Conservation (phyloP, 2,113 vertebrate species). For the Emydocephalus ijimae region DNA sequence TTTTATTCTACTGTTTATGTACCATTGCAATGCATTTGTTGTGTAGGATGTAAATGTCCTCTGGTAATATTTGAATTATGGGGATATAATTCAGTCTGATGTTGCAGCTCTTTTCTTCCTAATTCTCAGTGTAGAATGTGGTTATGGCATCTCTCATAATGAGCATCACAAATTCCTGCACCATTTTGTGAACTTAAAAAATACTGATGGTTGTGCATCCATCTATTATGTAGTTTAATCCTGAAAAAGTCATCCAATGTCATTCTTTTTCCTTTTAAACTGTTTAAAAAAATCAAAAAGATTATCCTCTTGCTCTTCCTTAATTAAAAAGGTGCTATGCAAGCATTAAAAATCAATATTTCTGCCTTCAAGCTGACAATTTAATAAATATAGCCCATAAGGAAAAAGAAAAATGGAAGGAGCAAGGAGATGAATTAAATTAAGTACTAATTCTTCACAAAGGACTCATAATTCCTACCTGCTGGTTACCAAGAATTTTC, state of each 20-base stretch:
- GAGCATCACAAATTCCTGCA: not conserved
- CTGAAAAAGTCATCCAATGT: not conserved
- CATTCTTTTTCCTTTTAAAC: not conserved
- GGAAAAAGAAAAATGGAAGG: not conserved
- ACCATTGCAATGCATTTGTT: not conserved
- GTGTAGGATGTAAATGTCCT: not conserved
- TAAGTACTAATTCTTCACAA: not conserved
- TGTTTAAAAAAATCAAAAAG: not conserved
- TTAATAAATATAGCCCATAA: not conserved
- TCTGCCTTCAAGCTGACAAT: not conserved
- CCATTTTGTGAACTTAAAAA: not conserved
- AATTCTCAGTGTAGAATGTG: not conserved
- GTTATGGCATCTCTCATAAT: not conserved
- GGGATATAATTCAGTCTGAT: not conserved
- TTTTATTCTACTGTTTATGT: not conserved
- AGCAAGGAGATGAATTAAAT: not conserved
- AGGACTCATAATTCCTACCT: not conserved
- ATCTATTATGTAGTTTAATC: not conserved
- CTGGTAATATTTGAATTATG: not conserved
- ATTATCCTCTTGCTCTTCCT: not conserved
- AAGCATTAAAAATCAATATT: not conserved
- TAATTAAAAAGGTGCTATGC: not conserved
- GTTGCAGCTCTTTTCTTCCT: not conserved
- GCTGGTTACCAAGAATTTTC: not conserved
- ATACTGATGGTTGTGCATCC: not conserved